These are phyloP conservation scores for Gobionotothen gibberifrons DNA, from an alignment of 2,797 vertebrate species.

Conservation along the genomic window DNA sequence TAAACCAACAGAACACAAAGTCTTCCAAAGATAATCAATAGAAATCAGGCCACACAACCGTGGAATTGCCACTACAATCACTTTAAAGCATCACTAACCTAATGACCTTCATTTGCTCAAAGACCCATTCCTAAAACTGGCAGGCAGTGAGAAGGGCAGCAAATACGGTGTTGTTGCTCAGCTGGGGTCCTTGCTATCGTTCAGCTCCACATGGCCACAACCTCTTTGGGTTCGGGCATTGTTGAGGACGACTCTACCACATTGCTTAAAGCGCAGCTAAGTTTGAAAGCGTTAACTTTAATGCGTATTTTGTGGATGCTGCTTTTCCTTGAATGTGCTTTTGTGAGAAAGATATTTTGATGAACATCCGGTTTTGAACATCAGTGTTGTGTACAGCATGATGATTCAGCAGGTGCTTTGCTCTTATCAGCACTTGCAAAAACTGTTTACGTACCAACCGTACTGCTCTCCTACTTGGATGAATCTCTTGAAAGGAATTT, in stretches of 20 bases:
- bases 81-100: background rate
- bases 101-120: conserved; percentile 14
- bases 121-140: background rate
- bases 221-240: background rate
- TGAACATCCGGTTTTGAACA: conserved; percentile 13
- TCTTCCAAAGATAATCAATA: background rate
- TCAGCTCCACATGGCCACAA: conserved; percentile 1
- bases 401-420: conserved; percentile 44
- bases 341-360: conserved; percentile 22
- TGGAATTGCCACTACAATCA: background rate
- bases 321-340: conserved; percentile 7
- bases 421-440: conserved; percentile 36
- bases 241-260: background rate
- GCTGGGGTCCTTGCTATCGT: background rate
- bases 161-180: conserved; percentile 2
- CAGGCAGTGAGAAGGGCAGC: background rate
- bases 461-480: background rate
- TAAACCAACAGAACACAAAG: too few species aligned
- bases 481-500: background rate
- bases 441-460: background rate
- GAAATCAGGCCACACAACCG: background rate
- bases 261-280: conserved; percentile 5
- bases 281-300: conserved; percentile 9
- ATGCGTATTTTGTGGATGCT: conserved; percentile 15
- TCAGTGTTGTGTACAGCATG: conserved; percentile 15